Evolutionary conservation across 2,113 vertebrate species (phyloP).

Genomic region (Scalopus aquaticus): DNA sequence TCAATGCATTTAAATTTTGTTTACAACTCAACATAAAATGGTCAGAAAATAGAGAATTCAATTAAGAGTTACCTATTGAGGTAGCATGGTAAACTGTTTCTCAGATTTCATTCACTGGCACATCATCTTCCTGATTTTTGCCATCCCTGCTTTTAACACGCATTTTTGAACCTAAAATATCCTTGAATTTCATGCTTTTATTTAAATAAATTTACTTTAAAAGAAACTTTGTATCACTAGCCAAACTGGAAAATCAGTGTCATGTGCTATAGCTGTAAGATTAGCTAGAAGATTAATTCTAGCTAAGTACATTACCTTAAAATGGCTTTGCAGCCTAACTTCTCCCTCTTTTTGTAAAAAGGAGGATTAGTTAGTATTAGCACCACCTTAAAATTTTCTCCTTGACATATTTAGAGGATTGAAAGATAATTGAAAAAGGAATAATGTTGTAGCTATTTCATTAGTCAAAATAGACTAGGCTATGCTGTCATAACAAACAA

Average conservation of each 20-base stretch:
- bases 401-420: not conserved
- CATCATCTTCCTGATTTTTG: not conserved
- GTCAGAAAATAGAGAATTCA: not conserved
- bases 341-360: not conserved
- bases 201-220: slow-evolving; percentile 25
- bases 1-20: slow-evolving; percentile 8
- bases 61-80: not conserved
- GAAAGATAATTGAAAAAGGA: slow-evolving; percentile 27
- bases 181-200: slow-evolving; percentile 27
- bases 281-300: not conserved
- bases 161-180: slow-evolving; percentile 5
- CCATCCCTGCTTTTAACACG: not conserved
- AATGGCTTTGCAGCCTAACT: not conserved
- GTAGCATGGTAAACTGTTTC: not conserved
- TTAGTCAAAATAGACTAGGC: slow-evolving; percentile 6
- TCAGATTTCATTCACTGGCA: not conserved
- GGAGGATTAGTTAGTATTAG: not conserved
- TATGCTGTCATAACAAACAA: not conserved
- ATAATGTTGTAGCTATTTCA: slow-evolving; percentile 8
- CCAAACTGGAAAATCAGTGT: slow-evolving; percentile 21
- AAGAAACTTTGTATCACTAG: not conserved
- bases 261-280: not conserved
- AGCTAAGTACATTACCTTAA: not conserved
- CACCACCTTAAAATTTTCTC: slow-evolving; percentile 22
- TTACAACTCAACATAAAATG: not conserved